A percentile compares a stretch with the other conserved stretches of the same genome.
Evolutionary conservation across 2,113 vertebrate species (phyloP).

Genomic region (Axis porcinus): DNA sequence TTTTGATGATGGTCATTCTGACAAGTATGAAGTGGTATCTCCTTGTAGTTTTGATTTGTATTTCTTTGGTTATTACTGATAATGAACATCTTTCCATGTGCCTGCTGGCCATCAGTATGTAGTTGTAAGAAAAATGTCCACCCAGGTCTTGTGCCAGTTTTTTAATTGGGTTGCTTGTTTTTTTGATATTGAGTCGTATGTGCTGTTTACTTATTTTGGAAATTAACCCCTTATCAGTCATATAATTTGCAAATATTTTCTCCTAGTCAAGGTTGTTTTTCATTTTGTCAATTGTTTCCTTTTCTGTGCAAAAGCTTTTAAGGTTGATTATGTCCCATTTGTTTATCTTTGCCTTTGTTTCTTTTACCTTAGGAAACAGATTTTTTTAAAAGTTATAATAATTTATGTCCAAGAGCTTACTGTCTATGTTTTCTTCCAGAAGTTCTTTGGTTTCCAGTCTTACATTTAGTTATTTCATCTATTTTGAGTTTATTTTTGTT

Average conservation of each 20-base stretch:
- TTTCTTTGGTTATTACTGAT: not conserved
- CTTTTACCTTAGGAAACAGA: not conserved
- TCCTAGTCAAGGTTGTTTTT: not conserved
- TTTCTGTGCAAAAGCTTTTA: not conserved
- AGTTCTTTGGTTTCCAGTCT: not conserved
- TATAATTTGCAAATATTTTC: not conserved
- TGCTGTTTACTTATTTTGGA: not conserved
- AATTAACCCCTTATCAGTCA: not conserved
- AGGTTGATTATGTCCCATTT: not conserved
- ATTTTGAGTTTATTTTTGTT: not conserved
- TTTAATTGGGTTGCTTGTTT: not conserved
- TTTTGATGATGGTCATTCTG: not conserved
- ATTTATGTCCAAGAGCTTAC: not conserved
- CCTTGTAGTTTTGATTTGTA: not conserved
- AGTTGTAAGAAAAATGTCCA: not conserved
- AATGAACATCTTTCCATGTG: not conserved
- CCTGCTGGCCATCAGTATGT: not conserved
- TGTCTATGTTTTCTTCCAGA: not conserved
- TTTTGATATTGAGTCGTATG: not conserved
- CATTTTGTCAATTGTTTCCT: not conserved
- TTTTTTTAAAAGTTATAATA: fast-evolving
- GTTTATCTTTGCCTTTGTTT: not conserved
- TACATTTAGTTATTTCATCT: not conserved
- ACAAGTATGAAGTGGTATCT: not conserved
- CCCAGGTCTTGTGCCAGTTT: not conserved